Evolutionary conservation across 92 coral and sea anemone genomes (phyloP).

Genomic region (Epizoanthus scotinus): DNA sequence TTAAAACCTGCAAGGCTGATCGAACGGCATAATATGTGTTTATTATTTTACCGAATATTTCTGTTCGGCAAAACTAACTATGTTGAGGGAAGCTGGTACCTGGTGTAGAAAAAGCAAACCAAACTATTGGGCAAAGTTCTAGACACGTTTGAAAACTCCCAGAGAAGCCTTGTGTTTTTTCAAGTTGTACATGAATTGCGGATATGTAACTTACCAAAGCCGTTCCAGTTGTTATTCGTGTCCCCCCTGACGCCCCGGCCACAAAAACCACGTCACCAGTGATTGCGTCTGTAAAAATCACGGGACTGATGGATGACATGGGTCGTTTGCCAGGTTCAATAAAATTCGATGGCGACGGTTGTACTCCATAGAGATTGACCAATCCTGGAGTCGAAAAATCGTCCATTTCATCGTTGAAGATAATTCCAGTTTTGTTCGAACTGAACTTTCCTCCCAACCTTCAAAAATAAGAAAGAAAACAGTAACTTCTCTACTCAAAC

Average conservation of each 20-base stretch:
- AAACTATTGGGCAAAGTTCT: too few species aligned
- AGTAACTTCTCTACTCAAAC: too few species aligned
- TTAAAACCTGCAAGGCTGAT: too few species aligned
- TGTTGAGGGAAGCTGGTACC: too few species aligned
- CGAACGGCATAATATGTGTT: too few species aligned
- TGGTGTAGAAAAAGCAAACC: too few species aligned
- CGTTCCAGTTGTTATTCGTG: slow-evolving; percentile 86
- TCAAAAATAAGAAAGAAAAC: neutral
- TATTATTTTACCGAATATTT: too few species aligned
- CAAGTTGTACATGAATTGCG: neutral
- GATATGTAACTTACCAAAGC: slow-evolving; percentile 78
- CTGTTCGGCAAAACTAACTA: too few species aligned
- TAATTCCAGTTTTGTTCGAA: slow-evolving; percentile 77
- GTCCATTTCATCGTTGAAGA: slow-evolving; percentile 93
- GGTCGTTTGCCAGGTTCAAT: slow-evolving; percentile 89
- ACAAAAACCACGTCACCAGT: slow-evolving; percentile 69
- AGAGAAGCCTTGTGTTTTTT: neutral
- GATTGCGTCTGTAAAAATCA: slow-evolving; percentile 62
- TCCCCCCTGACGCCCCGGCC: slow-evolving; percentile 99
- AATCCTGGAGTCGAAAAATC: slow-evolving; percentile 96
- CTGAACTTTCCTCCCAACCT: slow-evolving; percentile 93
- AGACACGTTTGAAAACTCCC: too few species aligned
- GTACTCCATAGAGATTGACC: slow-evolving; percentile 77
- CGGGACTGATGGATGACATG: slow-evolving; percentile 86
- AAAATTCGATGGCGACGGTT: slow-evolving; percentile 84